Percentiles rank a stretch among this genome's conserved stretches.
Conservation (phyloP, 2,113 vertebrate species). For the Pantherophis guttatus region DNA sequence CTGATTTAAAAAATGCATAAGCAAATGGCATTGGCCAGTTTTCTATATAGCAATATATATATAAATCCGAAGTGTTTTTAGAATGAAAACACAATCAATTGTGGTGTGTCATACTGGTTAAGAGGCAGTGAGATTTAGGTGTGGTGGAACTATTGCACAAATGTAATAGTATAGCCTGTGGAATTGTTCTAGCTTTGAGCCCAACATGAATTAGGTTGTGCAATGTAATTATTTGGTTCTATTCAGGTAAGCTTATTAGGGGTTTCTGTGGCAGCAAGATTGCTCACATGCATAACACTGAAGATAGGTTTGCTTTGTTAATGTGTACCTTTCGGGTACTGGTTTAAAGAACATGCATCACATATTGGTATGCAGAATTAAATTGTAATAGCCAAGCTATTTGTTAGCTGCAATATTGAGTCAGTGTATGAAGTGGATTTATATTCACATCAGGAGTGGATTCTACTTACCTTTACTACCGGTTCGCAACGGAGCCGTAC, state of each 20-base stretch:
- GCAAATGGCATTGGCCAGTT: neutral
- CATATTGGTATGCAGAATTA: neutral
- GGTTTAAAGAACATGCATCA: neutral
- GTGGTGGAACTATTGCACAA: neutral
- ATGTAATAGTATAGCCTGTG: neutral
- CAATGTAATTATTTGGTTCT: neutral
- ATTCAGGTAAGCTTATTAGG: neutral
- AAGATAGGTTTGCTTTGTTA: neutral
- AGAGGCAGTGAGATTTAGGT: neutral
- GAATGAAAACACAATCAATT: neutral
- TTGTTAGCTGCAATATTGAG: neutral
- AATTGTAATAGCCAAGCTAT: neutral
- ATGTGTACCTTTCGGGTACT: neutral
- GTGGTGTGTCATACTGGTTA: neutral
- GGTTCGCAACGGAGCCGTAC: too few relatives aligned
- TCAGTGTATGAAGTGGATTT: neutral
- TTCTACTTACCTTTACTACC: too few relatives aligned
- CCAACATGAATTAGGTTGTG: neutral
- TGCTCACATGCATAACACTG: neutral
- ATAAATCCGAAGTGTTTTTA: neutral
- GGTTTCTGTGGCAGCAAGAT: neutral
- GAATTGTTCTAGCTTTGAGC: neutral
- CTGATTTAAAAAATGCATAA: neutral
- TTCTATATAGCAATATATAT: too few relatives aligned
- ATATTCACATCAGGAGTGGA: neutral